A percentile compares a stretch with the other conserved stretches of the same genome.
These are phyloP conservation scores for Pyxicephalus adspersus DNA, from an alignment of 2,113 vertebrate species.

Conservation along the genomic window DNA sequence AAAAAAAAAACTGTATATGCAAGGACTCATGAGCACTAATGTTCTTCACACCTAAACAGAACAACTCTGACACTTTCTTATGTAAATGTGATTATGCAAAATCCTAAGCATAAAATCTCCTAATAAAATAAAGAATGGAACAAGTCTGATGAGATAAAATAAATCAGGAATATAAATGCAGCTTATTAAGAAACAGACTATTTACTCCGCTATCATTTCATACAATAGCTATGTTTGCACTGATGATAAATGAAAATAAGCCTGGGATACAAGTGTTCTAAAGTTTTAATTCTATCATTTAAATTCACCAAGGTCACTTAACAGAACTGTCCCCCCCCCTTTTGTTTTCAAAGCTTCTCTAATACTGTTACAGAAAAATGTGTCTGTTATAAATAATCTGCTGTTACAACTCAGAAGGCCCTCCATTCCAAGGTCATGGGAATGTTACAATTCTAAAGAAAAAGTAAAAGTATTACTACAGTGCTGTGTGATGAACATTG, in stretches of 20 bases:
- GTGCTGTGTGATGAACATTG: neutral
- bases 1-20: too few species aligned
- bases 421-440: slow-evolving; percentile 23
- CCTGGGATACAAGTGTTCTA: neutral
- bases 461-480: neutral
- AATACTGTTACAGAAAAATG: slow-evolving; percentile 24
- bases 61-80: too few species aligned
- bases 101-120: too few species aligned
- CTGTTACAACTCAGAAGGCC: neutral
- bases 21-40: too few species aligned
- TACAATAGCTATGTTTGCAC: neutral
- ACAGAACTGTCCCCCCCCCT: neutral
- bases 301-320: slow-evolving; percentile 6
- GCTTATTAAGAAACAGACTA: neutral
- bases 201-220: neutral
- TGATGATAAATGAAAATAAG: neutral
- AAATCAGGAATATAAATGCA: neutral
- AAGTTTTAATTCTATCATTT: slow-evolving; percentile 1
- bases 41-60: too few species aligned
- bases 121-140: too few species aligned
- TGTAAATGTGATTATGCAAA: neutral
- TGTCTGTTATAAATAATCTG: slow-evolving; percentile 33
- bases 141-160: too few species aligned
- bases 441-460: slow-evolving; percentile 2
- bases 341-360: slow-evolving; percentile 11